Evolutionary conservation across 1,140 invertebrate genomes (phyloP), one percentile per base, ranked within the genome.

Genomic region (Zaprionus ghesquierei): DNA sequence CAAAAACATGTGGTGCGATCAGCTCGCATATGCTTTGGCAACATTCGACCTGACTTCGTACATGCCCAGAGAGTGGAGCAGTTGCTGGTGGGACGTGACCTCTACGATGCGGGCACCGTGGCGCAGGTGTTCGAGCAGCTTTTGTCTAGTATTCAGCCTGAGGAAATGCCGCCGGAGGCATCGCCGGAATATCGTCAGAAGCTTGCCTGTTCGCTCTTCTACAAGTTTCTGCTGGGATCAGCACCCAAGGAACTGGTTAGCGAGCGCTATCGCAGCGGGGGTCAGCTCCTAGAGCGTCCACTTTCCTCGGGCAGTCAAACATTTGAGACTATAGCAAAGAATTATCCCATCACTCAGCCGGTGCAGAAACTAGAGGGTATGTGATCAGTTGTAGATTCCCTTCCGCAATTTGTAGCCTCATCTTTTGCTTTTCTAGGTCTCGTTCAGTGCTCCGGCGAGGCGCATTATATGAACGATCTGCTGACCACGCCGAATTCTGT

Each of bases 281-380:
- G 92, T 0, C 53, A 73, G 95, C 22, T 94, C 95, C 69, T 96
- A 20, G 62, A 93, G 22, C 93, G 96, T 18, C 93, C 93, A 0
- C 69, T 97, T 1, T 97, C 96, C 0, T 94, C 93, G 2, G 96
- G 96, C 1, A 94, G 93, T n/a, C 96, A 97, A 86, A 93, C 93
- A 12, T 97, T 94, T 79, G 94, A 96, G 61, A 96, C 95, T 0
- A 94, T 96, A 69, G 93, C 94, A 69, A 93, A 94, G 5, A 77
- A 95, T 27, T 97, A 95, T 94, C 97, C 97, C 2, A 81, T 97
- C 1, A 96, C 95, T 69, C 92, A 98, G 90, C 95, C 96, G 0
- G 89, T 97, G 18, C 93, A 94, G 3, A 98, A 98, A 91, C 69
- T 96, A 3, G 96, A 97, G 82, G 94, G 75, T 76, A 35, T 33